phyloP scores from a whole-genome alignment of 1,140 invertebrate species.

The Atta cephalotes region DNA sequence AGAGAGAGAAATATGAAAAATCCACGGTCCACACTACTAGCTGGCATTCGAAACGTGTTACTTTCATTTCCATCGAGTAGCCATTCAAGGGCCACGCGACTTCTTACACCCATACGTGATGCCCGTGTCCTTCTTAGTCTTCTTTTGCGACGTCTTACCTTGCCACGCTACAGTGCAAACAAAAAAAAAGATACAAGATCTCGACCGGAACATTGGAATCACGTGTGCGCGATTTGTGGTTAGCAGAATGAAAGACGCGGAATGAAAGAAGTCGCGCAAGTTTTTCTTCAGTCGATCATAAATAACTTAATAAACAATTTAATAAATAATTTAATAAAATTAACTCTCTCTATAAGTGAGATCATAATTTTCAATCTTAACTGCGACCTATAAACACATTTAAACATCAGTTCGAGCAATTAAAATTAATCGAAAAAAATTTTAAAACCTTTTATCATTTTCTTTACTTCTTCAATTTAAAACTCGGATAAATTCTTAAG shows the following conservation, averaged over 20 bases:
- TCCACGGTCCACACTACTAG: slow-evolving; percentile 21
- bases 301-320: slow-evolving; percentile 42
- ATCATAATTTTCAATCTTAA: slow-evolving; percentile 11
- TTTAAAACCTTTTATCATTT: background rate
- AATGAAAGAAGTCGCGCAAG: slow-evolving; percentile 29
- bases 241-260: background rate
- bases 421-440: slow-evolving; percentile 25
- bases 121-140: slow-evolving; percentile 47
- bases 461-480: background rate
- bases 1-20: slow-evolving; percentile 42
- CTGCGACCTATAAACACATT: background rate
- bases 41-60: slow-evolving; percentile 73
- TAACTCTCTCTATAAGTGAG: slow-evolving; percentile 2
- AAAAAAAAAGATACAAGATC: slow-evolving; percentile 40
- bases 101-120: slow-evolving; percentile 14
- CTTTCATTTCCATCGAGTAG: slow-evolving; percentile 76
- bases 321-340: slow-evolving; percentile 21
- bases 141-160: slow-evolving; percentile 62
- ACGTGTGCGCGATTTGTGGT: slow-evolving; percentile 54
- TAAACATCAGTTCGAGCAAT: background rate
- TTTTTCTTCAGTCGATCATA: slow-evolving; percentile 30
- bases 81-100: slow-evolving; percentile 72
- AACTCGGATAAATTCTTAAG: background rate
- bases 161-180: background rate
- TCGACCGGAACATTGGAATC: slow-evolving; percentile 59